A percentile compares a stretch with the other conserved stretches of the same genome.
Evolutionary conservation across 2,113 vertebrate genomes (phyloP).

Genomic region (Gobiocypris rarus): DNA sequence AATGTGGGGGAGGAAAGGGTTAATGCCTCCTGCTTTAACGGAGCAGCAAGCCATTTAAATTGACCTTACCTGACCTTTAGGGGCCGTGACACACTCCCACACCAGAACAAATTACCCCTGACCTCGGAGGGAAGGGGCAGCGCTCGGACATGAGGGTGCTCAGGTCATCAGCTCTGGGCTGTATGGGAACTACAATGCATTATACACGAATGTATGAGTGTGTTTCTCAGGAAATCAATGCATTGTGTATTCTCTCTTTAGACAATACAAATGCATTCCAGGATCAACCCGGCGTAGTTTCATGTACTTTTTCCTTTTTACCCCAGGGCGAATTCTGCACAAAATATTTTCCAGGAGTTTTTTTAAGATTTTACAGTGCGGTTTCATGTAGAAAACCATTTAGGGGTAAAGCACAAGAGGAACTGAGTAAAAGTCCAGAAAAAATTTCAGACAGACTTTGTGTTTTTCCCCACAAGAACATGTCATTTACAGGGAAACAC

Average conservation of each 20-base stretch:
- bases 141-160: conserved; percentile 47
- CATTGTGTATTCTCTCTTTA: conserved; percentile 6
- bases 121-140: conserved; percentile 57
- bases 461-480: neutral
- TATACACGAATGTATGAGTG: conserved; percentile 26
- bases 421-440: conserved; percentile 34
- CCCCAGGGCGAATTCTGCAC: conserved; percentile 12
- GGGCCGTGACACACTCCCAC: conserved; percentile 69
- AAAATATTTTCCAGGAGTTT: conserved; percentile 8
- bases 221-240: conserved; percentile 9
- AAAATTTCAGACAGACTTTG: neutral
- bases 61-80: conserved; percentile 69
- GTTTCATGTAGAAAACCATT: neutral
- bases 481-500: conserved; percentile 42
- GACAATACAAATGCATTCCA: conserved; percentile 7
- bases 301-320: neutral
- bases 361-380: conserved; percentile 18
- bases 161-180: conserved; percentile 25
- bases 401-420: conserved; percentile 43
- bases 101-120: conserved; percentile 72
- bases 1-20: conserved; percentile 45
- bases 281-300: neutral
- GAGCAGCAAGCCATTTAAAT: conserved; percentile 64
- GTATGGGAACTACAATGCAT: conserved; percentile 28
- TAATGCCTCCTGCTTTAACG: conserved; percentile 64